Evolutionary conservation across 2,888 invertebrate genomes (phyloP), one percentile per base, ranked within the genome.

Genomic region (Acleris literana): DNA sequence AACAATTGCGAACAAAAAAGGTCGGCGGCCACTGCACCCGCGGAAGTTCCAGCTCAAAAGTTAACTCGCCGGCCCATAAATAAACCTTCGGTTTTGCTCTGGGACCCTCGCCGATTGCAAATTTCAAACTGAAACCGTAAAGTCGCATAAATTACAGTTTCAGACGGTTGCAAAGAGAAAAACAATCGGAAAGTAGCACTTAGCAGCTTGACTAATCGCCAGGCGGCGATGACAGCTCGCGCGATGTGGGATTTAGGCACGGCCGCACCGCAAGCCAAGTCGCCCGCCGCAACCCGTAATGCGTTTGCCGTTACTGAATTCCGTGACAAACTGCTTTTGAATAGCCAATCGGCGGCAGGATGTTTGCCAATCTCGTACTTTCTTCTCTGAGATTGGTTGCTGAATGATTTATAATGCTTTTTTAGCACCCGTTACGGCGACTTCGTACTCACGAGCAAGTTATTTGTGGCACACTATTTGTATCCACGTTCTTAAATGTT

Each of bases 131-230:
- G 77, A 79, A 90, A 91, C 89, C 90, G 88, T 83, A 84, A 90
- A 92, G 90, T 91, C 91, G 86, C 90, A 92, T 92, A 91, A 92
- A 92, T 92, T 92, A 91, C 88, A 83, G 86, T 86, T 88, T 81
- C 85, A 84, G 85, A 84, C 85, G 83, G 79, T 78, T 72, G 82
- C 79, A 81, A 86, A 83, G 88, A 88, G 88, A 92, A 92, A 92
- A 92, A 92, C 89, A 90, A 90, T 88, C 82, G 84, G 82, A 83
- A 88, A 90, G 90, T 88, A 89, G 88, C 90, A 91, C 92, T 92
- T 90, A 91, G 85, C 82, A 83, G 85, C 83, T 86, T 91, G 91
- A 91, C 86, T 91, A 91, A 92, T 92, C 88, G 90, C 85, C 78
- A 81, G 81, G 77, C 84, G 81, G 83, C 82, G 84, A 86, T 89